Conservation (phyloP, 2,797 vertebrate genomes). For the Chiloscyllium punctatum region DNA sequence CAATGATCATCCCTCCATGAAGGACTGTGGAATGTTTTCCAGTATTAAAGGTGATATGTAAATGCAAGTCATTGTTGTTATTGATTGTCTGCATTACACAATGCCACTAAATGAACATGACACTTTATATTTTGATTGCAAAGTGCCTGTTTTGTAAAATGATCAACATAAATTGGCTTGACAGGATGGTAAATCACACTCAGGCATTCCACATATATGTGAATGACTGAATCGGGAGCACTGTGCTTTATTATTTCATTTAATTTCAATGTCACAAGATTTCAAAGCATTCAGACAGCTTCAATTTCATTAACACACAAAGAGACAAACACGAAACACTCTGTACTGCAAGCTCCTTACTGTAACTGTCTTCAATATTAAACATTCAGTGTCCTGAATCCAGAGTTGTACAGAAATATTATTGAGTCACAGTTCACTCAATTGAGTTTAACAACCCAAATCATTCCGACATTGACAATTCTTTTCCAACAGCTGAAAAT, state of each 20-base stretch:
- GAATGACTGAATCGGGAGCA: not conserved
- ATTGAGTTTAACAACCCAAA: not conserved
- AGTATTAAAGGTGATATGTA: not conserved
- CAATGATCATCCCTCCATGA: not conserved
- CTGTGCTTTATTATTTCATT: not conserved
- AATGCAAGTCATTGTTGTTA: not conserved
- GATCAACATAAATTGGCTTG: not conserved
- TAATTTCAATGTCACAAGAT: not conserved
- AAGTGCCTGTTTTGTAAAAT: not conserved
- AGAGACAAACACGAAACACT: not conserved
- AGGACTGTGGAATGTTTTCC: not conserved
- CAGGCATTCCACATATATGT: not conserved
- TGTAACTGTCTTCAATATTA: not conserved
- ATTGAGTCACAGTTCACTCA: not conserved
- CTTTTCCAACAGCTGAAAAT: not conserved
- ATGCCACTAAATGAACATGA: not conserved
- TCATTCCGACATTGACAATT: not conserved
- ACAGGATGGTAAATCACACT: not conserved
- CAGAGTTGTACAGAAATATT: not conserved
- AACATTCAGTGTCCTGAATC: not conserved
- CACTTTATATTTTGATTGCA: not conserved
- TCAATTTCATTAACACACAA: not conserved
- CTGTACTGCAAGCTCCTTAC: not conserved
- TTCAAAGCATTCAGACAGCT: not conserved
- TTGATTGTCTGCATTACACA: not conserved